Base-by-base conservation (phyloP, 30 jellyfish, hydroid and myxozoan genomes). In the Aurelia sp. region DNA sequence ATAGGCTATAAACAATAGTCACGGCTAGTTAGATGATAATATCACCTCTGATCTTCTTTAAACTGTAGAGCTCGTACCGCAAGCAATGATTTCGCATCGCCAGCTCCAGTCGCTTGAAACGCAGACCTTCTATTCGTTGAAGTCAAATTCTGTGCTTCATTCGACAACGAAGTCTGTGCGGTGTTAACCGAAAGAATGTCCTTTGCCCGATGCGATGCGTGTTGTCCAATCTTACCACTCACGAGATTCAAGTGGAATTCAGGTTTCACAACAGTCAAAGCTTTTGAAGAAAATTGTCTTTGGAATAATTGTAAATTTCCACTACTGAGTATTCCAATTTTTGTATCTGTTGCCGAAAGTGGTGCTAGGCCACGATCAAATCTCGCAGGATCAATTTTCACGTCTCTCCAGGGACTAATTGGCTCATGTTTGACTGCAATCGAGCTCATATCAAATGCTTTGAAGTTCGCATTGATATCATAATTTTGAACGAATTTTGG, bases 81-180 rank as follows among this genome's bases (percentile, higher is more conserved):
- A 48, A 52, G 48, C 0, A 74, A 27, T 18, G 72, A 52, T 24
- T 74, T 44, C 52, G 72, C 72, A 74, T 74, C 71, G 51, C 71
- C 85, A 17, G 85, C 72, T 17, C 72, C 72, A 0, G 72, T 74
- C 53, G 52, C 72, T 4, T 48, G 38, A 74, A 74, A 74, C 9
- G 85, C 72, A 21, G 71, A 44, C 17, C 53, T 48, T 51, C 85
- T 74, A 16, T 33, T 71, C 12, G 22, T 60, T n/a, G 82, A 15
- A 0, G 21, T 17, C 82, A 71, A 30, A 13, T 59, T 59, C 31
- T 18, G 33, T 18, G 69, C 3, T 4, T 59, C 33, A 59, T 13
- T 18, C 4, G 15, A 13, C 5, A 59, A 18, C 3, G 33, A 5
- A 59, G 12, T 59, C 31, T 59, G 69, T n/a, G 13, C 13, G 1